A percentile compares a stretch with the other conserved stretches of the same genome.
Evolutionary conservation across 2,797 vertebrate genomes (phyloP).

Genomic region (Masticophis lateralis): DNA sequence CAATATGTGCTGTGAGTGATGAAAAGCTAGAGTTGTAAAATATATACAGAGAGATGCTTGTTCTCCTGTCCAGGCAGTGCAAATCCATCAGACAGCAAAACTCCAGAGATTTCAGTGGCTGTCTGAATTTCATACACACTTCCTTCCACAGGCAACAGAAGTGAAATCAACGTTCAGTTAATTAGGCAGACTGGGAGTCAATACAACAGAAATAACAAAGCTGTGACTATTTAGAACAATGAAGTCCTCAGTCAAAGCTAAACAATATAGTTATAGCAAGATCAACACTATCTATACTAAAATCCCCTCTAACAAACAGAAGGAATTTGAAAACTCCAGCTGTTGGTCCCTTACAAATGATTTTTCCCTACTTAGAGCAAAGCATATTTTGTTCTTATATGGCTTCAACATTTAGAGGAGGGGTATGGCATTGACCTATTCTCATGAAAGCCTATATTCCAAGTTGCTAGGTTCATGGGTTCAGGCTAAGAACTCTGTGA

Average conservation of each 20-base stretch:
- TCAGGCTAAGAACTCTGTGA: neutral
- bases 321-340: neutral
- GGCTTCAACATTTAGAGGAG: neutral
- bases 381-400: neutral
- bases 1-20: neutral
- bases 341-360: neutral
- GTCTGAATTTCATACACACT: neutral
- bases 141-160: neutral
- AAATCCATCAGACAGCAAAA: neutral
- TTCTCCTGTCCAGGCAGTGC: neutral
- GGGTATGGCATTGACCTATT: neutral
- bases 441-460: neutral
- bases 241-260: neutral
- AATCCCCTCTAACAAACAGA: neutral
- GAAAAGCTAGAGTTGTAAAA: neutral
- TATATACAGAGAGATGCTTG: neutral
- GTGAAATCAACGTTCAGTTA: neutral
- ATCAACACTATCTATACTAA: neutral
- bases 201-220: neutral
- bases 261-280: neutral
- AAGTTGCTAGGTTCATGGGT: neutral
- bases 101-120: neutral
- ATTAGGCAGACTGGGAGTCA: neutral
- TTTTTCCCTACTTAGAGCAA: neutral
- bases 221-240: neutral